Evolutionary conservation across 2,113 vertebrate species (phyloP), one percentile per base, ranked within the genome.

Genomic region (Cheirogaleus medius): DNA sequence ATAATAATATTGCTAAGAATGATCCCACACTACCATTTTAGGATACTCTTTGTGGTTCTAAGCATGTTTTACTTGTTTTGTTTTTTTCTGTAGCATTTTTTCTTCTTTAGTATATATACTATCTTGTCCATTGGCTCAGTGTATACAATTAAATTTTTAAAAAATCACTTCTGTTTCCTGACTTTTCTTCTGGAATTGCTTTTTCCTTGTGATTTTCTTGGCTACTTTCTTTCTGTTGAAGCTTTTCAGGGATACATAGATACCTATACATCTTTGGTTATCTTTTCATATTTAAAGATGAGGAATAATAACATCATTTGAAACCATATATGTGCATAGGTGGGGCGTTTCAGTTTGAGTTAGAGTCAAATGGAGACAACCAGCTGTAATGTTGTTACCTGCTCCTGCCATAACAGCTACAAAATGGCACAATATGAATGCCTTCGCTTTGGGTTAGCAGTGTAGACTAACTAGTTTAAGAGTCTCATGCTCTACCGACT

Each of bases 401-500:
- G 3, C 32, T 74, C 20, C 34, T 12, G 25, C 58, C 11, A 12
- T 63, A 29, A 29, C 60, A 29, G 60, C 60, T 25, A 29, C 27
- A 56, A 12, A 42, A 17, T 34, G 47, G 39, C 73, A 15, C 17
- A 37, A 0, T 54, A 25, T 2, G 14, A 77, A 66, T 49, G 13
- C 9, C 27, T 74, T 71, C 68, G 14, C 29, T 42, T 93, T 47
- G 27, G 42, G 8, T 6, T 64, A 7, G 37, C 37, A 58, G 39
- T 23, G 7, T 64, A 39, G 9, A 42, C 37, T 12, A 20, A 32
- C n/a, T n/a, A n/a, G n/a, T n/a, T 97, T 98, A 98, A 98, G 95
- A 97, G 97, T 97, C 97, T 98, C 97, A 97, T 97, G 95, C 96
- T 98, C 97, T 98, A 98, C 98, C 93, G 76, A 98, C 97, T 98